Evolutionary conservation across 1,140 invertebrate species (phyloP).

Genomic region (Sipha flava): DNA sequence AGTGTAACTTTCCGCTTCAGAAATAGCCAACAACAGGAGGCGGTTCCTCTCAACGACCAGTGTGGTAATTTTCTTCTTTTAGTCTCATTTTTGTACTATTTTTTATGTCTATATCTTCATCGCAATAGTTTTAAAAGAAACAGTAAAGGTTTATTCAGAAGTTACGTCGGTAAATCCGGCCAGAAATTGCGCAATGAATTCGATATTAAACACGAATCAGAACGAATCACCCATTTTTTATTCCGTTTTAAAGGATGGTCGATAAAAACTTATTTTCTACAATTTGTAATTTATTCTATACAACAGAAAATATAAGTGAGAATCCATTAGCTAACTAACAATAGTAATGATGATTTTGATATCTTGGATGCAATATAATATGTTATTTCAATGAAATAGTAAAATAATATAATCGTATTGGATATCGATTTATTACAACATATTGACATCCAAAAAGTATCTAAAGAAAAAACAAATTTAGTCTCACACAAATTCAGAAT

Average conservation of each 20-base stretch:
- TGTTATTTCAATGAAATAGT: no score
- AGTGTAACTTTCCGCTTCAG: constrained; percentile 12
- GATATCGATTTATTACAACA: no score
- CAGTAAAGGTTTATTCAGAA: background rate
- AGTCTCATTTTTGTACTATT: background rate
- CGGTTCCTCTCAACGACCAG: background rate
- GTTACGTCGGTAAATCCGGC: background rate
- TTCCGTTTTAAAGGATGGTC: no score
- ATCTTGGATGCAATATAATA: no score
- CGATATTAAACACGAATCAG: background rate
- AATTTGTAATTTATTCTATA: no score
- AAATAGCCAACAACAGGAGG: constrained; percentile 18
- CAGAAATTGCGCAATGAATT: background rate
- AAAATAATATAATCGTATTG: no score
- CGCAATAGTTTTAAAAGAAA: background rate
- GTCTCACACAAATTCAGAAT: background rate
- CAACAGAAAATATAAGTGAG: no score
- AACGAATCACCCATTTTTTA: no score
- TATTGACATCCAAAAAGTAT: background rate
- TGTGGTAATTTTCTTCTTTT: background rate
- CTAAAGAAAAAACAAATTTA: background rate
- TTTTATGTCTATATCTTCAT: background rate
- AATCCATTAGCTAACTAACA: no score
- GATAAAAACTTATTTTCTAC: no score
- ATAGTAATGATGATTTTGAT: no score